Conservation (phyloP, 2,797 vertebrate species). For the Rhinichthys osculus region DNA sequence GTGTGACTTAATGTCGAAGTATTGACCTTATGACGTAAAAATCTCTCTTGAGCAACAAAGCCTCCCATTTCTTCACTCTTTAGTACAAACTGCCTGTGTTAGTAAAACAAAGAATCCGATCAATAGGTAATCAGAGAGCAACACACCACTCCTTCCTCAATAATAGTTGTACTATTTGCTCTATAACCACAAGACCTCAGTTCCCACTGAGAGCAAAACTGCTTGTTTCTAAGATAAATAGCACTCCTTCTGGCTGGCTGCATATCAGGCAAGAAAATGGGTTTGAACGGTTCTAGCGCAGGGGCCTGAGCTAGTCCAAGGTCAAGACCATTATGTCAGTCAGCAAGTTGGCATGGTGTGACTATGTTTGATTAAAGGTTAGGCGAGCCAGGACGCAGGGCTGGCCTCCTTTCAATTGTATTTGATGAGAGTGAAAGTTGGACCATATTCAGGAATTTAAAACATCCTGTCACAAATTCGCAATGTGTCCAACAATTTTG, state of each 20-base stretch:
- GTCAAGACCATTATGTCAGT: slow-evolving; percentile 32
- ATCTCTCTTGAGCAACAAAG: slow-evolving; percentile 21
- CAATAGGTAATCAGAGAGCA: slow-evolving; percentile 53
- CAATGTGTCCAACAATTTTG: slow-evolving; percentile 6
- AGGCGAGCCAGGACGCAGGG: slow-evolving; percentile 20
- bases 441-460: slow-evolving; percentile 31
- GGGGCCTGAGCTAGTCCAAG: slow-evolving; percentile 28
- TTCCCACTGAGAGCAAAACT: slow-evolving; percentile 32
- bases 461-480: not conserved
- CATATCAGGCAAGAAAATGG: slow-evolving; percentile 10
- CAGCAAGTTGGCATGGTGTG: slow-evolving; percentile 34
- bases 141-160: slow-evolving; percentile 42
- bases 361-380: slow-evolving; percentile 44
- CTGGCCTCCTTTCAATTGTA: slow-evolving; percentile 13
- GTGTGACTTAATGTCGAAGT: not conserved
- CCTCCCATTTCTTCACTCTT: slow-evolving; percentile 23
- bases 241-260: slow-evolving; percentile 32
- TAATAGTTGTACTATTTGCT: slow-evolving; percentile 47
- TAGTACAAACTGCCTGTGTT: slow-evolving; percentile 39
- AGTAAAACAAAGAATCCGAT: slow-evolving; percentile 31
- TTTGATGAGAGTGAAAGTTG: slow-evolving; percentile 31
- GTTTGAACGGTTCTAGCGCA: slow-evolving; percentile 46
- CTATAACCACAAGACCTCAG: slow-evolving; percentile 9
- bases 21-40: slow-evolving; percentile 38
- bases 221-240: slow-evolving; percentile 41